Percentiles rank a stretch among this genome's conserved stretches.
Evolutionary conservation across 2,888 invertebrate genomes (phyloP).

Genomic region (Augiades crinisus): DNA sequence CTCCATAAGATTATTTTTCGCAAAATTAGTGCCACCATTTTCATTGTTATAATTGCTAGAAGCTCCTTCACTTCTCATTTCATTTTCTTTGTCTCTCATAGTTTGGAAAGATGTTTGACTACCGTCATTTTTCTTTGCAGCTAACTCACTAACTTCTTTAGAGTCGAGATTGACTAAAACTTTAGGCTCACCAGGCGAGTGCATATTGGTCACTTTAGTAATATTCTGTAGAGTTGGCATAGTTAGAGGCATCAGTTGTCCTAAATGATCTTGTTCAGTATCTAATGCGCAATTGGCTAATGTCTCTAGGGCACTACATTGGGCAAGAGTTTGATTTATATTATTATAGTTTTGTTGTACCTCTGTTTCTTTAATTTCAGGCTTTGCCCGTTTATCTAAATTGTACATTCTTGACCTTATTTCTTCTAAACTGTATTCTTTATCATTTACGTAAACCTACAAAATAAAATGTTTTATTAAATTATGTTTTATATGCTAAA

Average conservation of each 20-base stretch:
- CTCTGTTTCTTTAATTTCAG: constrained; percentile 49
- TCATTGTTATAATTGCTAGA: constrained; percentile 49
- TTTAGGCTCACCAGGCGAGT: constrained; percentile 75
- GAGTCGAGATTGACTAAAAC: constrained; percentile 73
- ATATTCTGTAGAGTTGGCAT: constrained; percentile 72
- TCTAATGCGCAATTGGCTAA: constrained; percentile 75
- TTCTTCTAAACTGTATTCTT: constrained; percentile 90
- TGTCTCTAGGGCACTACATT: constrained; percentile 74
- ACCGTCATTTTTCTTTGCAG: constrained; percentile 57
- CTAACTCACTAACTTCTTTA: constrained; percentile 69
- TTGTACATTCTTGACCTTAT: constrained; percentile 83
- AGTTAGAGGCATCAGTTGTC: constrained; percentile 67
- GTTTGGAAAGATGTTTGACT: constrained; percentile 42
- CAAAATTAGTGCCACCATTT: constrained; percentile 51
- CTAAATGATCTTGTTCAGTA: constrained; percentile 69
- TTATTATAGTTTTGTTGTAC: constrained; percentile 53
- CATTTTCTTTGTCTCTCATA: constrained; percentile 59
- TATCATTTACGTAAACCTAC: constrained; percentile 76
- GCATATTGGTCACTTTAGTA: constrained; percentile 72
- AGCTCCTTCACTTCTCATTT: constrained; percentile 42
- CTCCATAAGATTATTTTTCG: constrained; percentile 69
- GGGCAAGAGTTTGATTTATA: constrained; percentile 68
- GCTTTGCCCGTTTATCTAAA: constrained; percentile 55
- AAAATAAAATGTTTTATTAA: constrained; percentile 24
- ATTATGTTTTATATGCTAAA: not conserved